Percentiles rank a stretch among this genome's conserved stretches.
These are phyloP conservation scores for Monomorium pharaonis DNA, from an alignment of 1,140 invertebrate species.

Conservation along the genomic window DNA sequence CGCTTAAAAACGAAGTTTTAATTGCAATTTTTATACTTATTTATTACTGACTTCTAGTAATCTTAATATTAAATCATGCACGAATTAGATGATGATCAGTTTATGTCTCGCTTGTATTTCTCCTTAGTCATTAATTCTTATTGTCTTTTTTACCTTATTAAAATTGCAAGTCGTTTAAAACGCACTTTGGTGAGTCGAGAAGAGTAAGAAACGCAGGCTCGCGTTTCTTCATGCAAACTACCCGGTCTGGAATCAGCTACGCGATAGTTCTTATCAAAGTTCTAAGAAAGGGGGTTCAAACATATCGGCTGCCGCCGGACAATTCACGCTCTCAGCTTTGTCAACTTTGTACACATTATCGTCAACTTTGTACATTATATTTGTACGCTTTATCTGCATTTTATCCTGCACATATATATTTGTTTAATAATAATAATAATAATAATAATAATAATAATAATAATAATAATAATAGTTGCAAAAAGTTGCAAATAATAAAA, in stretches of 20 bases:
- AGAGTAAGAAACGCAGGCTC: neutral
- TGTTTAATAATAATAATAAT: neutral
- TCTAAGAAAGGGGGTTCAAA: slow-evolving; percentile 44
- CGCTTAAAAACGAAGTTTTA: neutral
- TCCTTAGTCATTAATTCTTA: neutral
- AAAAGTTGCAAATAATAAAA: slow-evolving; percentile 1
- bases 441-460: neutral
- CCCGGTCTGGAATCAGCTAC: slow-evolving; percentile 3
- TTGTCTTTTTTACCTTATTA: neutral
- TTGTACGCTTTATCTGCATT: neutral
- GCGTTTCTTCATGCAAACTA: slow-evolving; percentile 24
- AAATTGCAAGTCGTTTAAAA: neutral
- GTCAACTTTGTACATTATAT: slow-evolving; percentile 10
- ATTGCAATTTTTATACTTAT: neutral
- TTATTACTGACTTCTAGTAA: neutral
- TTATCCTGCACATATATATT: neutral
- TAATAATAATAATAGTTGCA: too few relatives aligned
- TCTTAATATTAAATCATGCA: neutral
- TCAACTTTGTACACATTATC: neutral
- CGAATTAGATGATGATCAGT: neutral
- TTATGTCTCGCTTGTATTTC: neutral
- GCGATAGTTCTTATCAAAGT: slow-evolving; percentile 49
- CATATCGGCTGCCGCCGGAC: slow-evolving; percentile 23
- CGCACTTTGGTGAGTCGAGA: neutral
- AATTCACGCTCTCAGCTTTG: slow-evolving; percentile 1